These are phyloP conservation scores for Drosophila ezoana DNA, from an alignment of 2,888 invertebrate genomes.

Conservation along the genomic window DNA sequence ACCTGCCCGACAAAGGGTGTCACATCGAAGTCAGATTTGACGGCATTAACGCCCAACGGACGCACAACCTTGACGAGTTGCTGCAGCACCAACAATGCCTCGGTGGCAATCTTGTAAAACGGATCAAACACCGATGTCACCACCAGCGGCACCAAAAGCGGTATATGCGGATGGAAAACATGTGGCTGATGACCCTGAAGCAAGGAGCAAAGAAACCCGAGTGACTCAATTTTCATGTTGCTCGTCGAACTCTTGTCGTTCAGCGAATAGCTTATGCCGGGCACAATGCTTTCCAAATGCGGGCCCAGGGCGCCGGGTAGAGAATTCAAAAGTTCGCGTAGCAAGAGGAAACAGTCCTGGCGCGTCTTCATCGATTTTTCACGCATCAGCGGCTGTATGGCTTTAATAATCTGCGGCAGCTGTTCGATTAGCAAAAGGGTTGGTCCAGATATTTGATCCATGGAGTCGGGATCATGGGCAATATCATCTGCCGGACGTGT, in stretches of 20 bases:
- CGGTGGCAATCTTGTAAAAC: constrained; percentile 99
- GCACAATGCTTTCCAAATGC: constrained; percentile 93
- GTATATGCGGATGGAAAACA: constrained; percentile 93
- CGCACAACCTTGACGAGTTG: constrained; percentile 97
- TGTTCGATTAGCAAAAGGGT: constrained; percentile 87
- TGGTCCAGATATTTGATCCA: constrained; percentile 91
- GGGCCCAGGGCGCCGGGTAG: constrained; percentile 94
- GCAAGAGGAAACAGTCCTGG: constrained; percentile 95
- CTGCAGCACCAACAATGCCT: constrained; percentile 96
- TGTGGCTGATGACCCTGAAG: constrained; percentile 84
- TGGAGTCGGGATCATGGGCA: constrained; percentile 89
- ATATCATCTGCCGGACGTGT: constrained; percentile 90
- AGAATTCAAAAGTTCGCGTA: constrained; percentile 95
- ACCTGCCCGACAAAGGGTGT: constrained; percentile 91
- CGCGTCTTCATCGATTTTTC: constrained; percentile 94
- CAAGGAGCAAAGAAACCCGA: constrained; percentile 91
- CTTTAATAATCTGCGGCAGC: constrained; percentile 92
- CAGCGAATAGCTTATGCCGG: constrained; percentile 95
- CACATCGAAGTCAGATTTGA: constrained; percentile 88
- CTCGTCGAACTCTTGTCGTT: constrained; percentile 97
- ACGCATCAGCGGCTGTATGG: constrained; percentile 94
- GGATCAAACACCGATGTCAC: constrained; percentile 96
- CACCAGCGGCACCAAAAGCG: constrained; percentile 92
- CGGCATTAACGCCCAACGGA: constrained; percentile 86
- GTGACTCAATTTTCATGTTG: constrained; percentile 98